phyloP scores from a whole-genome alignment of 2,888 invertebrate species.

The Scotopteryx bipunctaria region DNA sequence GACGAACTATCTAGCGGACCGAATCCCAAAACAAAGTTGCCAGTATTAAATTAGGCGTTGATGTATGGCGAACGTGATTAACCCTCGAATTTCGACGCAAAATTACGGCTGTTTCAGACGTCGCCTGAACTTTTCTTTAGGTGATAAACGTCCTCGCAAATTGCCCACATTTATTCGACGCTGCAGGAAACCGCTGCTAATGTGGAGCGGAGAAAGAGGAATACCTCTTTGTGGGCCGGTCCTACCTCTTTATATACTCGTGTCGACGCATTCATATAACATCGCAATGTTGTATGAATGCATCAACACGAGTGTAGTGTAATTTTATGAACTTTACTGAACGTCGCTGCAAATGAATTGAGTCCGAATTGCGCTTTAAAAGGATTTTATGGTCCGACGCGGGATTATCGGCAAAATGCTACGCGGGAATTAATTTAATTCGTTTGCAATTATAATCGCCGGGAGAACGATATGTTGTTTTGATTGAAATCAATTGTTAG shows the following conservation, averaged over 20 bases:
- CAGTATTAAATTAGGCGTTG: conserved; percentile 71
- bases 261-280: conserved; percentile 55
- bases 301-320: conserved; percentile 45
- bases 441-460: conserved; percentile 56
- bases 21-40: conserved; percentile 61
- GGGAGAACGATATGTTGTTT: conserved; percentile 48
- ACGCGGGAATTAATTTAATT: conserved; percentile 56
- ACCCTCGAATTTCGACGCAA: conserved; percentile 68
- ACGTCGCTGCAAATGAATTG: conserved; percentile 59
- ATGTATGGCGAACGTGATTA: conserved; percentile 70
- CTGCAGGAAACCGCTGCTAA: conserved; percentile 68
- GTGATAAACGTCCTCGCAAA: conserved; percentile 80
- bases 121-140: conserved; percentile 78
- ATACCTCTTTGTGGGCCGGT: conserved; percentile 56
- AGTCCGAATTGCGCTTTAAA: conserved; percentile 56
- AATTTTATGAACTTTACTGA: conserved; percentile 58
- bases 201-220: conserved; percentile 54
- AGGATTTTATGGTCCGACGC: conserved; percentile 58
- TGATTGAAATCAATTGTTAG: conserved; percentile 38
- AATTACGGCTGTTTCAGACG: conserved; percentile 75
- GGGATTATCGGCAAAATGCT: conserved; percentile 57
- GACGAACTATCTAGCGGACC: conserved; percentile 39
- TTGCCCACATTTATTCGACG: conserved; percentile 76
- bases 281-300: conserved; percentile 59
- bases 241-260: conserved; percentile 34